Percentiles rank a stretch among this genome's conserved stretches.
These are phyloP conservation scores for Gallirallus australis DNA, from an alignment of 2,797 vertebrate species.

Conservation along the genomic window DNA sequence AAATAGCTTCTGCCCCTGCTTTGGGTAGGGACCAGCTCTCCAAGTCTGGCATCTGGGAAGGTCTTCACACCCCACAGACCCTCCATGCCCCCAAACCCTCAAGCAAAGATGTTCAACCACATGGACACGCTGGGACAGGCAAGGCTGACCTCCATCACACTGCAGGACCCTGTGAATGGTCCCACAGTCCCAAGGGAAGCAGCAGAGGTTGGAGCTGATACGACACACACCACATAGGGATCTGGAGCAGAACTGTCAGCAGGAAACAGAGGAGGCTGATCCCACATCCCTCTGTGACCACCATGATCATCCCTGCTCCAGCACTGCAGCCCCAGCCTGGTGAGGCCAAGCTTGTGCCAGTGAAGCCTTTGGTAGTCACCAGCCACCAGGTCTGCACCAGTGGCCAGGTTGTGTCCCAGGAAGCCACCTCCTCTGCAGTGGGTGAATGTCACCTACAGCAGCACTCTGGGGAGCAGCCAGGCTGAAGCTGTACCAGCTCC, in stretches of 20 bases:
- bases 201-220: neutral
- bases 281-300: rapidly evolving
- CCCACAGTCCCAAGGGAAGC: neutral
- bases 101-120: neutral
- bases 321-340: neutral
- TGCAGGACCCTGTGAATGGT: neutral
- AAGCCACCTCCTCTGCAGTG: rapidly evolving
- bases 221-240: neutral
- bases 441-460: neutral
- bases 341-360: neutral
- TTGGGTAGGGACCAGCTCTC: neutral
- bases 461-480: rapidly evolving
- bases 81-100: neutral
- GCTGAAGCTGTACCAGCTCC: neutral
- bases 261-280: rapidly evolving
- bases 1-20: neutral
- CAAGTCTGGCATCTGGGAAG: neutral
- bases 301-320: neutral
- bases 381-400: rapidly evolving
- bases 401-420: neutral
- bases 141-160: neutral
- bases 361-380: neutral
- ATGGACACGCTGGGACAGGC: neutral
- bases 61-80: neutral
- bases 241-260: neutral